A percentile compares a stretch with the other conserved stretches of the same genome.
phyloP scores from a whole-genome alignment of 2,113 vertebrate genomes.

The Gallinago jamesoni region DNA sequence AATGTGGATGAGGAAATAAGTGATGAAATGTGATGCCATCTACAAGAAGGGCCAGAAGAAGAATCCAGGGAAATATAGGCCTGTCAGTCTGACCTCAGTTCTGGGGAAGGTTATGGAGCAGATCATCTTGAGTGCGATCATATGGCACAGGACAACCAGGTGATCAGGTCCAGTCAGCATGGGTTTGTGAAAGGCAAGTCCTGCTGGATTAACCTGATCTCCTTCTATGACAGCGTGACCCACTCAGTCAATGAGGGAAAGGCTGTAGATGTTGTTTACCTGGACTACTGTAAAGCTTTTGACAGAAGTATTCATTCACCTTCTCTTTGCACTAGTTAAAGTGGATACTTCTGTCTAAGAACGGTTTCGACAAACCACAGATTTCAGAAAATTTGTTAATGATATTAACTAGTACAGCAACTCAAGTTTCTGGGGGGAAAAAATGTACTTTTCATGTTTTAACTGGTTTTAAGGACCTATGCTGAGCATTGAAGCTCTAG shows the following conservation, averaged over 20 bases:
- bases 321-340: background rate
- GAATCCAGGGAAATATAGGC: background rate
- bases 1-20: background rate
- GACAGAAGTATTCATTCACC: no score
- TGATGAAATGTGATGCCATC: background rate
- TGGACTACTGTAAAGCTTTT: background rate
- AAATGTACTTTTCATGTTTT: background rate
- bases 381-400: background rate
- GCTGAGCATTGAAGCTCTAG: background rate
- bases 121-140: background rate
- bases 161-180: background rate
- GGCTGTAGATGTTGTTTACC: background rate
- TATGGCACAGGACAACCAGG: background rate
- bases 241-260: background rate
- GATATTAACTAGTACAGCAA: background rate
- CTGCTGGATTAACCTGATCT: background rate
- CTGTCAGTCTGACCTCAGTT: background rate
- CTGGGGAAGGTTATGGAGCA: background rate
- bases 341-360: background rate
- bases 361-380: background rate
- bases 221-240: background rate
- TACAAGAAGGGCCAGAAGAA: background rate
- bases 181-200: background rate
- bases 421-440: background rate
- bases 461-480: background rate